A percentile compares a stretch with the other conserved stretches of the same genome.
phyloP scores from a whole-genome alignment of 2,797 vertebrate genomes.

The Ptychobarbus kaznakovi region DNA sequence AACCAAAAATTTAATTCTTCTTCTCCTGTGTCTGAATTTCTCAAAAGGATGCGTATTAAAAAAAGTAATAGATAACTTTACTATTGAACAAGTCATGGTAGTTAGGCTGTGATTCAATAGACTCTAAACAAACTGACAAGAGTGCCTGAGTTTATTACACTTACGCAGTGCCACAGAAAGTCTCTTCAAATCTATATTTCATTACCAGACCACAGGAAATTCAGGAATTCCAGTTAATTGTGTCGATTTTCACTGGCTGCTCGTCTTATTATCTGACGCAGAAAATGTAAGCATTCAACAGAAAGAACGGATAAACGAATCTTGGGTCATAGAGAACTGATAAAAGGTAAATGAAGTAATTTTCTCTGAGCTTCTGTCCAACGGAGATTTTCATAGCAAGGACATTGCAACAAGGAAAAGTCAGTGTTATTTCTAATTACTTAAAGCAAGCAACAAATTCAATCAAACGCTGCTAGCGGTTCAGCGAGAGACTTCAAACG shows the following conservation, averaged over 20 bases:
- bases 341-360: slow-evolving; percentile 71
- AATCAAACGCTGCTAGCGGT: slow-evolving; percentile 59
- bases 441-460: slow-evolving; percentile 69
- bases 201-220: slow-evolving; percentile 48
- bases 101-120: slow-evolving; percentile 38
- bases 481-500: slow-evolving; percentile 57
- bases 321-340: slow-evolving; percentile 72
- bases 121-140: slow-evolving; percentile 40
- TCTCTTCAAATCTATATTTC: slow-evolving; percentile 57
- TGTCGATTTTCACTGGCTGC: slow-evolving; percentile 39
- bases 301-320: slow-evolving; percentile 70
- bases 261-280: slow-evolving; percentile 51
- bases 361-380: slow-evolving; percentile 61
- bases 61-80: neutral
- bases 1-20: neutral
- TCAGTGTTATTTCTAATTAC: slow-evolving; percentile 60
- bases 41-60: neutral
- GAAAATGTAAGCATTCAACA: slow-evolving; percentile 65
- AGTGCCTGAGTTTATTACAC: slow-evolving; percentile 43
- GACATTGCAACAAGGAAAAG: slow-evolving; percentile 25
- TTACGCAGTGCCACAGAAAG: slow-evolving; percentile 13
- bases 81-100: slow-evolving; percentile 30
- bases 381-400: slow-evolving; percentile 58
- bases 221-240: slow-evolving; percentile 52
- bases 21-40: neutral